Evolutionary conservation across 2,797 vertebrate species (phyloP).

Genomic region (Perodicticus potto): DNA sequence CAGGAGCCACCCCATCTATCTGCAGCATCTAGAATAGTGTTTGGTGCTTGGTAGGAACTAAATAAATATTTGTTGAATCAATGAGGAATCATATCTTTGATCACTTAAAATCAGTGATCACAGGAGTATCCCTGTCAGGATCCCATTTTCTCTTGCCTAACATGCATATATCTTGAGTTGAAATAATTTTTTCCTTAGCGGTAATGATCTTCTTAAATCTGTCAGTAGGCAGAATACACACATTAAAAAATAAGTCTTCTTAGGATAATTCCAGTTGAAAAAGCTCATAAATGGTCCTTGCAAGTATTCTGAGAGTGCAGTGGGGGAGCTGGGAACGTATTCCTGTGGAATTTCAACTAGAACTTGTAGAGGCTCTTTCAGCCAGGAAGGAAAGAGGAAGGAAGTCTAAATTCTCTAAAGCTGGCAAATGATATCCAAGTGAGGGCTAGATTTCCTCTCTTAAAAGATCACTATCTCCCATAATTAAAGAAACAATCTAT

Average conservation of each 20-base stretch:
- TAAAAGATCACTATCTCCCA: slow-evolving; percentile 20
- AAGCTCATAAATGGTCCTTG: slow-evolving; percentile 71
- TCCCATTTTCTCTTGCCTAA: slow-evolving; percentile 67
- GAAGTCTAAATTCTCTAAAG: slow-evolving; percentile 14
- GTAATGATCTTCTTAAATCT: slow-evolving; percentile 77
- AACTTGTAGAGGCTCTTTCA: slow-evolving; percentile 34
- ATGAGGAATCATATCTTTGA: slow-evolving; percentile 15
- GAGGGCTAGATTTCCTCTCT: background rate
- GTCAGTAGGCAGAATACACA: slow-evolving; percentile 50
- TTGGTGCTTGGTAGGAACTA: background rate
- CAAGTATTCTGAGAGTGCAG: slow-evolving; percentile 79
- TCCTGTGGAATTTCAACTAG: slow-evolving; percentile 72
- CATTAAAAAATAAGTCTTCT: slow-evolving; percentile 79
- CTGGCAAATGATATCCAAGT: background rate
- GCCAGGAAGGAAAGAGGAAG: slow-evolving; percentile 57
- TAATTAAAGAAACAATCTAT: slow-evolving; percentile 14
- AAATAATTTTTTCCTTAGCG: slow-evolving; percentile 71
- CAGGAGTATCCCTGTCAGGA: slow-evolving; percentile 9
- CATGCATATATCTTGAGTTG: slow-evolving; percentile 62
- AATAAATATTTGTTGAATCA: background rate
- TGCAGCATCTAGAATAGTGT: background rate
- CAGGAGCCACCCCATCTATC: background rate
- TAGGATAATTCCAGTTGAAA: slow-evolving; percentile 82
- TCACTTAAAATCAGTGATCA: slow-evolving; percentile 47
- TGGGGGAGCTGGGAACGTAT: slow-evolving; percentile 53